Evolutionary conservation across 2,113 vertebrate species (phyloP).

Genomic region (Sula dactylatra): DNA sequence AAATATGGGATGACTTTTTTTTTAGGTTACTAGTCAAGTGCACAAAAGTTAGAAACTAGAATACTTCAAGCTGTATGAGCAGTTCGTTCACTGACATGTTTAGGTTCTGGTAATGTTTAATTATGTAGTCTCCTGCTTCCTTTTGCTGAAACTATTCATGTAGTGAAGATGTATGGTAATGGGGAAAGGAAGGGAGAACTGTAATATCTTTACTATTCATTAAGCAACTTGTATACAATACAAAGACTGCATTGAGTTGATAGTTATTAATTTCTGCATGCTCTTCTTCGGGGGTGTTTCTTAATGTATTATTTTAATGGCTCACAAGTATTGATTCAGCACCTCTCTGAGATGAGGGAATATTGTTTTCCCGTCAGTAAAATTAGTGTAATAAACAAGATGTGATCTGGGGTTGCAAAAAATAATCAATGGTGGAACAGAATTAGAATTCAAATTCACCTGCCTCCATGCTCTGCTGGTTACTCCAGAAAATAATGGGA

Average conservation of each 20-base stretch:
- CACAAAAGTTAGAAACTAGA: neutral
- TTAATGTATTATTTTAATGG: conserved; percentile 41
- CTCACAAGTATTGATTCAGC: conserved; percentile 31
- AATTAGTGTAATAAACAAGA: conserved; percentile 56
- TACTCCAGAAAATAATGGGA: neutral
- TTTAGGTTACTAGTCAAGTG: neutral
- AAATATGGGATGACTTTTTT: neutral
- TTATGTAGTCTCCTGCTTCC: neutral
- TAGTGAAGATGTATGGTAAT: neutral
- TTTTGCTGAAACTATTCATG: neutral
- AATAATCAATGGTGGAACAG: conserved; percentile 8
- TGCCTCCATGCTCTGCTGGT: neutral
- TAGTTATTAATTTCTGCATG: conserved; percentile 19
- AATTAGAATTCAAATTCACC: conserved; percentile 22
- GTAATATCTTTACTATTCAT: conserved; percentile 16
- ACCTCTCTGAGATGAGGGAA: conserved; percentile 1
- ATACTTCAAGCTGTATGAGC: neutral
- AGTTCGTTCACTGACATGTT: neutral
- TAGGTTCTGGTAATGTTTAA: neutral
- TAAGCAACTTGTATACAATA: neutral
- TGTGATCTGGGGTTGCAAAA: neutral
- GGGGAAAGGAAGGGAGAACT: neutral
- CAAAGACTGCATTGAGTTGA: neutral
- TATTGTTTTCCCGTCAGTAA: neutral
- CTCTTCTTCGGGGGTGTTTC: neutral